Percentiles rank a stretch among this genome's conserved stretches.
Conservation (phyloP, 2,797 vertebrate species). For the Vipera ursinii region DNA sequence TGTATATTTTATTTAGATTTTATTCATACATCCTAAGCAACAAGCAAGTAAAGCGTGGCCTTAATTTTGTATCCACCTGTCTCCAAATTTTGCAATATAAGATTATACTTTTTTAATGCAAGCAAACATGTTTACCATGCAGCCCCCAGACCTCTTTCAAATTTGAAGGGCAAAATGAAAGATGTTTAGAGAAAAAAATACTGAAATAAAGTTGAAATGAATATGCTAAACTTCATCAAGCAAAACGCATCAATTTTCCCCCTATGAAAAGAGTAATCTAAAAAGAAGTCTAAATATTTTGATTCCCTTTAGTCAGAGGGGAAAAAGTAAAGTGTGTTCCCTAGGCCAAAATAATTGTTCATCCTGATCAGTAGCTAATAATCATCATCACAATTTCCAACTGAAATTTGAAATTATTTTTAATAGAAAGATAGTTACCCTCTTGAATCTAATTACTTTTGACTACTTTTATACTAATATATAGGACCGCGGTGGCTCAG, state of each 20-base stretch:
- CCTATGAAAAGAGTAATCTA: neutral
- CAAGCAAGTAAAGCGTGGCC: neutral
- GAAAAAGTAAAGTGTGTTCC: neutral
- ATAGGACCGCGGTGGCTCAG: neutral
- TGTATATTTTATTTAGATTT: neutral
- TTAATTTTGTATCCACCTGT: neutral
- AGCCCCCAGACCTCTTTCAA: neutral
- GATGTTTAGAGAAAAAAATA: neutral
- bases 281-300: neutral
- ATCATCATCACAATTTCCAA: neutral
- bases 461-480: neutral
- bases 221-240: neutral
- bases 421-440: neutral
- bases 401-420: neutral
- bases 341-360: neutral
- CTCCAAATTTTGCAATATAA: neutral
- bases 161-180: neutral
- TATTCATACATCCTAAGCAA: neutral
- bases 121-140: neutral
- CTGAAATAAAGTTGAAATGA: neutral
- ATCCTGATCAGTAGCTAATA: neutral
- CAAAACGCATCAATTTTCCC: neutral
- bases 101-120: neutral
- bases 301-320: neutral
- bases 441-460: neutral